Percentiles rank a stretch among this genome's conserved stretches.
Evolutionary conservation across 1,140 invertebrate genomes (phyloP).

Genomic region (Rhopalosiphum padi): DNA sequence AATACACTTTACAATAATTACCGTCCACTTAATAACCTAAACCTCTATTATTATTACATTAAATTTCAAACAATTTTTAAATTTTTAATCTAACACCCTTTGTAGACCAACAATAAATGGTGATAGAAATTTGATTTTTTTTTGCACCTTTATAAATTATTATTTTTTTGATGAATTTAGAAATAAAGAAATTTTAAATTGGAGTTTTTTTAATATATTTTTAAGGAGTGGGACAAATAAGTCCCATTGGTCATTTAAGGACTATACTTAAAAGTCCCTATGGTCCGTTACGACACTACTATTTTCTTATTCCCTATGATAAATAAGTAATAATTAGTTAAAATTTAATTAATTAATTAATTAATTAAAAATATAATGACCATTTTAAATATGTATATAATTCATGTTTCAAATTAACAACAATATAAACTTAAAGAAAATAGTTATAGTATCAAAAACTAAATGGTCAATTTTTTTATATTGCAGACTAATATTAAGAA

Average conservation of each 20-base stretch:
- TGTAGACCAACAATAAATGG: background rate
- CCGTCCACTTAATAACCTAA: no score
- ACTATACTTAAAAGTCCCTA: conserved; percentile 5
- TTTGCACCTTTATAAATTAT: no score
- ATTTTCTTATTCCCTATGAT: background rate
- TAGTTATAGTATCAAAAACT: background rate
- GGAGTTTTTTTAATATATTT: background rate
- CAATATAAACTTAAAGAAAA: background rate
- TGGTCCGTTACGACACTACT: background rate
- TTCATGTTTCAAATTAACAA: conserved; percentile 18
- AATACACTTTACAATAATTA: no score
- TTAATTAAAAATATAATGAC: conserved; percentile 21
- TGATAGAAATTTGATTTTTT: conserved; percentile 1
- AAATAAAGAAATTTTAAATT: background rate
- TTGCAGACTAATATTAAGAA: background rate
- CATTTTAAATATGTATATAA: background rate
- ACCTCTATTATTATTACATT: no score
- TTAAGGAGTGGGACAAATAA: background rate
- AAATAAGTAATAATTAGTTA: background rate
- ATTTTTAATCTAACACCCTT: no score
- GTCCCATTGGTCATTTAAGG: conserved; percentile 9
- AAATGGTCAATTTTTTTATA: conserved; percentile 19
- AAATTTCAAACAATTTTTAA: no score
- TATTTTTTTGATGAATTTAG: conserved; percentile 12
- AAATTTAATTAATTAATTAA: background rate